Base-by-base conservation (phyloP, 2,888 invertebrate species). In the Seladonia tumulorum region DNA sequence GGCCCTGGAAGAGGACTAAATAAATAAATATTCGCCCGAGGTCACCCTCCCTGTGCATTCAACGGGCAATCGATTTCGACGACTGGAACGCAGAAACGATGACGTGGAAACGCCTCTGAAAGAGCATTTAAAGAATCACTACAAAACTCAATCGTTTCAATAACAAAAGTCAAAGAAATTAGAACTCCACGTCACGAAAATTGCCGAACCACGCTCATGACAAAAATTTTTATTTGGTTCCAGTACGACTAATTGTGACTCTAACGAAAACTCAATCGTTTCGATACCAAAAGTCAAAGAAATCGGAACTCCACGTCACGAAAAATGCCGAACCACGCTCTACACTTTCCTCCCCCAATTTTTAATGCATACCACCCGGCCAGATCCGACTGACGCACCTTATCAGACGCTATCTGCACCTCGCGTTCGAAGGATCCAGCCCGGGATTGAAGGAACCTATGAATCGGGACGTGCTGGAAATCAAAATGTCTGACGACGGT, bases 401-500 rank as follows among this genome's bases (percentile, higher is more conserved):
- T 35, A 53, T 18, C 18, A 68, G 35, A 22, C 8, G 7, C 66
- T 16, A 68, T 68, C 35, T 14, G 29, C 63, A 29, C 14, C 63
- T 7, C 16, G 16, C 16, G 7, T 63, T 29, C 29, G 25, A 63
- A 63, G 66, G 29, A 66, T 35, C 29, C 35, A 35, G 18, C 8
- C 8, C 16, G 3, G 35, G 35, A 66, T 29, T 63, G 29, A 29
- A 66, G 35, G 22, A 35, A 66, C 35, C 66, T 35, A 18, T 22
- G 66, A 66, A 66, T 66, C 53, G 60, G 60, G 2, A 25, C 14
- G 60, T 49, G 76, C 75, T 75, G 82, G 87, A 88, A 91, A 92
- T 92, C 89, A 91, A 92, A 92, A 92, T 92, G 91, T 92, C 92
- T 90, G 91, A 89, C 89, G 86, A 92, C 86, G 87, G 87, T 79